Conservation (phyloP, 1,140 invertebrate genomes). For the Drosophila athabasca region DNA sequence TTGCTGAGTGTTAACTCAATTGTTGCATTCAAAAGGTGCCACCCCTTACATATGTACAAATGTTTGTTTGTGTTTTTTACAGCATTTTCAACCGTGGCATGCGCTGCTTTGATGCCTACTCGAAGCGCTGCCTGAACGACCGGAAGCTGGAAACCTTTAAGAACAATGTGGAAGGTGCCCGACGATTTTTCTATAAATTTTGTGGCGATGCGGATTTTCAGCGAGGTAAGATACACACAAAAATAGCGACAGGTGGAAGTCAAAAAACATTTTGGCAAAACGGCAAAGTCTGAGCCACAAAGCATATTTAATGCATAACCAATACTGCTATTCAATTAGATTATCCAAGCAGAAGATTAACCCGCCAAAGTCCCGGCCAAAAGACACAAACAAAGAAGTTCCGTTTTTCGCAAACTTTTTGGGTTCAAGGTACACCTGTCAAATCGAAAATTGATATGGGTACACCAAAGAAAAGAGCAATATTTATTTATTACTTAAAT, state of each 20-base stretch:
- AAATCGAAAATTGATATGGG: no score
- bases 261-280: slow-evolving; percentile 17
- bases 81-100: slow-evolving; percentile 80
- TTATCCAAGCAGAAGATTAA: not conserved
- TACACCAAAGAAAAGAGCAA: no score
- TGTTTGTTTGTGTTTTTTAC: slow-evolving; percentile 18
- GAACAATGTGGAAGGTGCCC: slow-evolving; percentile 76
- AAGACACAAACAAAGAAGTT: slow-evolving; percentile 11
- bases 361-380: not conserved
- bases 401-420: no score
- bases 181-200: slow-evolving; percentile 74
- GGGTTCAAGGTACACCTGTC: no score
- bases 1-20: slow-evolving; percentile 15
- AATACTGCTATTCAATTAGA: no score
- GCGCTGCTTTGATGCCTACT: slow-evolving; percentile 78
- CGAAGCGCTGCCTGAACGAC: slow-evolving; percentile 65
- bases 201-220: slow-evolving; percentile 73
- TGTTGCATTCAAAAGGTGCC: slow-evolving; percentile 30
- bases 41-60: not conserved
- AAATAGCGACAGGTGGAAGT: not conserved
- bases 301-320: not conserved
- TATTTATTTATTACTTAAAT: no score
- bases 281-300: slow-evolving; percentile 3
- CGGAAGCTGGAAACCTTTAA: slow-evolving; percentile 65
- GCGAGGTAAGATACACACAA: slow-evolving; percentile 53